Evolutionary conservation across 2,797 vertebrate genomes (phyloP).

Genomic region (Rhynchonycteris naso): DNA sequence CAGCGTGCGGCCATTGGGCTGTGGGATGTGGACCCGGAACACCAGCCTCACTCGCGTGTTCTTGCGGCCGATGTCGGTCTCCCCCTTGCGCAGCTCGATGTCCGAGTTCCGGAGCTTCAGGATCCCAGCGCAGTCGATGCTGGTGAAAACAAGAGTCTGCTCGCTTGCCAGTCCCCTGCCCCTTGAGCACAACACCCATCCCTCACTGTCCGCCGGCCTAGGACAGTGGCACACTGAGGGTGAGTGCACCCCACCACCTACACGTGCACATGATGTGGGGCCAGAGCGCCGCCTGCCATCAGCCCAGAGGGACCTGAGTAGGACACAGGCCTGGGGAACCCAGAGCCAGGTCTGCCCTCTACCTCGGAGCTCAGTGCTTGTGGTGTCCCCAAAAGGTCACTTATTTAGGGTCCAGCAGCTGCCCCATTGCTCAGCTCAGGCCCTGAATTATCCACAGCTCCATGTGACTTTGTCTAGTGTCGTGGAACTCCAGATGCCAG

Average conservation of each 20-base stretch:
- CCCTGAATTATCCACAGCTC: not conserved
- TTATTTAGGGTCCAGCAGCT: too few relatives aligned
- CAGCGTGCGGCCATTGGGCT: slow-evolving; percentile 93
- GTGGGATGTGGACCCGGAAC: slow-evolving; percentile 96
- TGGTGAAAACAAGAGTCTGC: slow-evolving; percentile 77
- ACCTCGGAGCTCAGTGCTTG: not conserved
- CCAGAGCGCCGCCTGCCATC: not conserved
- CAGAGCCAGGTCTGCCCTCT: not conserved
- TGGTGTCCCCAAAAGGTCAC: not conserved
- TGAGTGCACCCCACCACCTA: too few relatives aligned
- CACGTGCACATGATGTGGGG: not conserved
- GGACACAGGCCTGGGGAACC: not conserved
- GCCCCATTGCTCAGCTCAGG: not conserved
- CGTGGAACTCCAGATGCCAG: not conserved
- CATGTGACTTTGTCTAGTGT: not conserved
- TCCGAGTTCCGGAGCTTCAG: slow-evolving; percentile 97
- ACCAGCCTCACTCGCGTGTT: slow-evolving; percentile 96
- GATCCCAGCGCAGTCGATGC: slow-evolving; percentile 98
- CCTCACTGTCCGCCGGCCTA: not conserved
- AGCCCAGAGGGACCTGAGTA: not conserved
- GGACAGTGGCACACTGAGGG: not conserved
- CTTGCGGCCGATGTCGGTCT: slow-evolving; percentile 97
- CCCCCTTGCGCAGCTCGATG: slow-evolving; percentile 97
- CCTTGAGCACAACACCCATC: not conserved
- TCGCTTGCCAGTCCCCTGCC: not conserved